A percentile compares a stretch with the other conserved stretches of the same genome.
phyloP scores from a whole-genome alignment of 2,888 invertebrate species.

The Sthenelais limicola region DNA sequence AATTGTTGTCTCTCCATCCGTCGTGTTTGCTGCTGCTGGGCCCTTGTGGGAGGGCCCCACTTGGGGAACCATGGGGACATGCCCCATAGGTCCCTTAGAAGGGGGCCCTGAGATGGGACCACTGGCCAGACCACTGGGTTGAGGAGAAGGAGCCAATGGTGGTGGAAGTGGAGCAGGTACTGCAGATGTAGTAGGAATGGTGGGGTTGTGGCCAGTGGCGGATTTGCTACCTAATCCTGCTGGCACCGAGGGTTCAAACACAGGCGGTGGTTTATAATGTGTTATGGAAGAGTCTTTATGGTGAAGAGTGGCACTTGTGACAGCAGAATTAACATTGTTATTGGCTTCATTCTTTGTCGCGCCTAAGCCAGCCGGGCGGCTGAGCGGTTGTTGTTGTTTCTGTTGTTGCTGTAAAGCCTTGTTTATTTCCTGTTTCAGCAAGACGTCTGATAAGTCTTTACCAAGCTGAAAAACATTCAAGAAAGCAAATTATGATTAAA shows the following conservation, averaged over 20 bases:
- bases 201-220: background rate
- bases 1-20: conserved; percentile 43
- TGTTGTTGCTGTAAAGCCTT: conserved; percentile 35
- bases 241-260: conserved; percentile 22
- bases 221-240: conserved; percentile 20
- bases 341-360: conserved; percentile 23
- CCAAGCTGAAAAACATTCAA: conserved; percentile 33
- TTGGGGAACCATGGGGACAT: background rate
- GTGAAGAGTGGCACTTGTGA: conserved; percentile 20
- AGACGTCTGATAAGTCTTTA: conserved; percentile 33
- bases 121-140: background rate
- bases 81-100: background rate
- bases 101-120: conserved; percentile 1
- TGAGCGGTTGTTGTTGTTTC: conserved; percentile 4
- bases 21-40: background rate
- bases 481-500: no score
- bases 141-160: conserved; percentile 1
- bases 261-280: conserved; percentile 31
- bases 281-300: conserved; percentile 32
- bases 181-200: background rate
- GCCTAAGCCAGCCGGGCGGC: conserved; percentile 23
- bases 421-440: conserved; percentile 37
- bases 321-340: conserved; percentile 38
- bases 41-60: background rate
- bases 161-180: background rate